Base-by-base conservation (phyloP, 2,797 vertebrate species). In the Sternotherus odoratus region DNA sequence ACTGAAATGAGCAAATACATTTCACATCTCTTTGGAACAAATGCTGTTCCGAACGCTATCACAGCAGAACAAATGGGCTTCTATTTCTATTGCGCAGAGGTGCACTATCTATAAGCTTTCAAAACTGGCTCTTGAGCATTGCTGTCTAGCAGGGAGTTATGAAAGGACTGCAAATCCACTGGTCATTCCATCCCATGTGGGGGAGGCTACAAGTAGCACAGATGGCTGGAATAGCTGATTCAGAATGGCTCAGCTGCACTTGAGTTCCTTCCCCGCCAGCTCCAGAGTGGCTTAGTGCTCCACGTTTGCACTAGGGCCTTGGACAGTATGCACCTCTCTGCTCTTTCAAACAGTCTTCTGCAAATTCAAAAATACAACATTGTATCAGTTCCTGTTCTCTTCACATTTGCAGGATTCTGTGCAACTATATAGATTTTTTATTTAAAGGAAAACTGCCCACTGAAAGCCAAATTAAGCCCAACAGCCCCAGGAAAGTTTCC, bases 251-350 rank as follows among this genome's bases (percentile, higher is more conserved):
- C 66, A 39, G 19, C 21, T 23, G 36, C 19, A 63, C 60, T 63
- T 16, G 15, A 63, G 8, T 23, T 12, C 19, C 36, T 69, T 39
- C n/a, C 19, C 19, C 17, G 21, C 63, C 63, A 69, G 19, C 21
- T 39, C 21, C 36, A 8, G 24, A 2, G 24, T 16, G 0, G 0
- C 10, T 33, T 85, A n/a, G 12, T 39, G 54, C 30, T 83, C 26
- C 21, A 21, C 57, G 6, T 7, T 12, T 0, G 0, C 6, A 72
- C 16, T 5, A 78, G 6, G 19, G 28, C 56, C 50, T 63, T 26
- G 21, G 43, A 21, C 16, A 83, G 3, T 12, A 30, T 83, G 4
- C 4, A 49, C 8, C 24, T 33, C 54, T 48, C 77, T 43, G 16
- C 21, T 88, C 43, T 50, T 87, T 66, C 19, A 87, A 86, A 9